These are phyloP conservation scores for Pachymerium ferrugineum DNA, from an alignment of 2,888 invertebrate genomes.

Conservation along the genomic window DNA sequence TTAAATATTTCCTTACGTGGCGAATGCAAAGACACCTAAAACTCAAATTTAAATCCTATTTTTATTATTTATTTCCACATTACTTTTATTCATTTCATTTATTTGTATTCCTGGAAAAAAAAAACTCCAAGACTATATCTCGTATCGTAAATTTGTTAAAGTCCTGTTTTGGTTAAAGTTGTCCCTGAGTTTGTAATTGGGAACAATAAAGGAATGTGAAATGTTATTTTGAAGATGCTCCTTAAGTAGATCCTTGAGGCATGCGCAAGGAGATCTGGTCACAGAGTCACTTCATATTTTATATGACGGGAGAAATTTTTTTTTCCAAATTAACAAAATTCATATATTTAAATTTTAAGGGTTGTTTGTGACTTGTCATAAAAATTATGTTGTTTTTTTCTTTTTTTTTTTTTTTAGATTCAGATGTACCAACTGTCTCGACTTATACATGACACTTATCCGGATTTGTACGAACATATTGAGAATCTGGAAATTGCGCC, in stretches of 20 bases:
- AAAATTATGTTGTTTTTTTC: not conserved
- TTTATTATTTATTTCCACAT: not conserved
- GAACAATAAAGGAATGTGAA: constrained; percentile 14
- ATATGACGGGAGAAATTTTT: not conserved
- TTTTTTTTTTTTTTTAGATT: constrained; percentile 45
- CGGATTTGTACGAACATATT: constrained; percentile 79
- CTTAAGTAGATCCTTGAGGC: constrained; percentile 27
- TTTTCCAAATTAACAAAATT: not conserved
- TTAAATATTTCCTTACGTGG: not conserved
- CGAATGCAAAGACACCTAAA: not conserved
- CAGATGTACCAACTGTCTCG: constrained; percentile 90
- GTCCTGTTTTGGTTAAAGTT: constrained; percentile 1
- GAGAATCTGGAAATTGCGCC: constrained; percentile 78
- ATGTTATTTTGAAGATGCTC: constrained; percentile 25
- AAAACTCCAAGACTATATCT: not conserved
- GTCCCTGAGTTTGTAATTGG: constrained; percentile 18
- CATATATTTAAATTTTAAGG: constrained; percentile 10
- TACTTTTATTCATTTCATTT: not conserved
- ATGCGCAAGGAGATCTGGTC: constrained; percentile 17
- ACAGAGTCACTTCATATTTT: not conserved
- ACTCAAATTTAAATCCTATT: not conserved
- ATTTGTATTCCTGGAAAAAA: not conserved
- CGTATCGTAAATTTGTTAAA: constrained; percentile 1
- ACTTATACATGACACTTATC: constrained; percentile 67
- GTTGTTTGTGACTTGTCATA: not conserved